Evolutionary conservation across 2,113 vertebrate genomes (phyloP).

Genomic region (Leuciscus idus): DNA sequence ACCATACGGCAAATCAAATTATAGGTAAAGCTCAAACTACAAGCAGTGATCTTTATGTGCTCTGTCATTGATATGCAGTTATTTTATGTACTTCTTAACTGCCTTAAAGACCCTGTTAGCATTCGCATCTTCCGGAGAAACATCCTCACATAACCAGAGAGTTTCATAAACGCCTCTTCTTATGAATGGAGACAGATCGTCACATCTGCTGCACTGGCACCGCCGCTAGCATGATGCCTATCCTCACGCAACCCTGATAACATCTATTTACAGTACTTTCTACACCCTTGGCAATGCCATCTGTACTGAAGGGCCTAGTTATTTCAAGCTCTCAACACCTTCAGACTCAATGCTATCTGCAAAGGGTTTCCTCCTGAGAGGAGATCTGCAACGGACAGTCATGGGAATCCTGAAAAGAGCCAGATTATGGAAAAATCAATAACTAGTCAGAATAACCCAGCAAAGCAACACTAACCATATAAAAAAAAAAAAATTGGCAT

Average conservation of each 20-base stretch:
- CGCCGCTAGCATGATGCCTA: neutral
- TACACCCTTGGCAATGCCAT: constrained; percentile 24
- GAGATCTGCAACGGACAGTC: neutral
- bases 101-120: constrained; percentile 10
- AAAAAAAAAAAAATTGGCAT: neutral
- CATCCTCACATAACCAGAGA: neutral
- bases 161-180: neutral
- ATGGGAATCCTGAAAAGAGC: neutral
- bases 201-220: neutral
- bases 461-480: neutral
- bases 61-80: neutral
- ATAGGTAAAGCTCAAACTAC: neutral
- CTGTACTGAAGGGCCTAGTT: neutral
- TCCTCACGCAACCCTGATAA: constrained; percentile 15
- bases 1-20: neutral
- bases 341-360: neutral
- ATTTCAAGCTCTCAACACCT: neutral
- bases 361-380: neutral
- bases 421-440: constrained; percentile 6
- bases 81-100: neutral
- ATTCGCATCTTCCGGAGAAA: neutral
- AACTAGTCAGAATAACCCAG: neutral
- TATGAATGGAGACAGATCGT: constrained; percentile 7
- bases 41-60: constrained; percentile 8
- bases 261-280: constrained; percentile 24